These are phyloP conservation scores for Nibea coibor DNA, from an alignment of 2,113 vertebrate genomes.

Conservation along the genomic window DNA sequence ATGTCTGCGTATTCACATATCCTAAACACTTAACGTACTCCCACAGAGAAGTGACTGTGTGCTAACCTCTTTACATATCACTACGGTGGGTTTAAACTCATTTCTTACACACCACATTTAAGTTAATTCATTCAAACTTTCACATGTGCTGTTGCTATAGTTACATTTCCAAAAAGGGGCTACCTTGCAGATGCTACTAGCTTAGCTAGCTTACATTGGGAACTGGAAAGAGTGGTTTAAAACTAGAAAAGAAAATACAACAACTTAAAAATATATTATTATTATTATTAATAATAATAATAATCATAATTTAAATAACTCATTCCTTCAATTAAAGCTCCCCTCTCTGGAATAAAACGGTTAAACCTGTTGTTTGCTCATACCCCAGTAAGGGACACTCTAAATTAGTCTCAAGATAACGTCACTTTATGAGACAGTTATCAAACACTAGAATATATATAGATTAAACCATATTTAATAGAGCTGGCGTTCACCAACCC, in stretches of 20 bases:
- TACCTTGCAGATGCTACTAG: background rate
- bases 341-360: background rate
- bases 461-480: background rate
- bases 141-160: background rate
- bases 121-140: background rate
- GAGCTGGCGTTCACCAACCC: slow-evolving; percentile 7
- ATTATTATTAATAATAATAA: no score
- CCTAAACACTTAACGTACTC: no score
- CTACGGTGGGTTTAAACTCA: background rate
- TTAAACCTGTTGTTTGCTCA: background rate
- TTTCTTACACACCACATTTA: background rate
- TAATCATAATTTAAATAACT: no score
- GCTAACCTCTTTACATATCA: background rate
- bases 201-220: background rate
- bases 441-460: background rate
- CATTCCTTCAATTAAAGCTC: background rate
- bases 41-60: no score
- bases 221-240: background rate
- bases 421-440: background rate
- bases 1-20: background rate
- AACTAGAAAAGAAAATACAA: background rate
- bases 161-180: background rate
- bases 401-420: background rate
- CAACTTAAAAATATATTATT: background rate
- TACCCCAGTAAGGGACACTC: background rate